Percentiles rank a stretch among this genome's conserved stretches.
Evolutionary conservation across 37 sponge, comb jelly and placozoan species (phyloP).

Genomic region (Aphrocallistes beatrix): DNA sequence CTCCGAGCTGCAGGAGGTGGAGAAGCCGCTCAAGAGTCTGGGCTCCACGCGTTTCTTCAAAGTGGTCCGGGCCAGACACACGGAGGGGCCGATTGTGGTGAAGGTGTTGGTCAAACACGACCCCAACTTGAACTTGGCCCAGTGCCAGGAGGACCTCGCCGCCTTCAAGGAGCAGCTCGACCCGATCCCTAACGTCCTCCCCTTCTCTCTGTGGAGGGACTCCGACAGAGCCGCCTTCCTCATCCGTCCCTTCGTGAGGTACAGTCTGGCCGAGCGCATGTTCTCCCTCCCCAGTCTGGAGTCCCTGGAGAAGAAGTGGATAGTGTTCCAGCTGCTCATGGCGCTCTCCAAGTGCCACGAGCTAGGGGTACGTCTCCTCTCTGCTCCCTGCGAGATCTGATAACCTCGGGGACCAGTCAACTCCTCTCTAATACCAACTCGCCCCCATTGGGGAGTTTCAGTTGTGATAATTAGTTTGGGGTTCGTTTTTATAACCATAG

Average conservation of each 20-base stretch:
- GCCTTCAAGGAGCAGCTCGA: neutral
- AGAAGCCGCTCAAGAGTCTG: constrained; percentile 34
- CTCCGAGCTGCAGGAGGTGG: neutral
- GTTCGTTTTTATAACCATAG: no score
- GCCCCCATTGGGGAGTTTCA: no score
- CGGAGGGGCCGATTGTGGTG: constrained; percentile 65
- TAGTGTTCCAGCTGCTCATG: constrained; percentile 78
- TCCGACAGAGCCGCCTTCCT: constrained; percentile 80
- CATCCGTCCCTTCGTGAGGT: constrained; percentile 71
- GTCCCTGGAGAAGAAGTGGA: constrained; percentile 87
- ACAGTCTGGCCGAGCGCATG: constrained; percentile 80
- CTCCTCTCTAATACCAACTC: no score
- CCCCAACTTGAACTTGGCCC: constrained; percentile 33
- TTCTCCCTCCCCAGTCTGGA: constrained; percentile 77
- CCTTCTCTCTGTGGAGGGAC: constrained; percentile 21
- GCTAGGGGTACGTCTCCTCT: constrained; percentile 28
- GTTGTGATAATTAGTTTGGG: no score
- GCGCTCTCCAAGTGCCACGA: constrained; percentile 67
- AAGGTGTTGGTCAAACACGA: constrained; percentile 86
- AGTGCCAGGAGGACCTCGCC: constrained; percentile 44
- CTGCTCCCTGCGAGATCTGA: no score
- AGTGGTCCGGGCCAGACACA: constrained; percentile 70
- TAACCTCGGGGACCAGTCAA: no score
- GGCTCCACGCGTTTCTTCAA: constrained; percentile 94
- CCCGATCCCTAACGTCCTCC: neutral